Conservation (phyloP, 2,797 vertebrate genomes). For the Remorina albescens region DNA sequence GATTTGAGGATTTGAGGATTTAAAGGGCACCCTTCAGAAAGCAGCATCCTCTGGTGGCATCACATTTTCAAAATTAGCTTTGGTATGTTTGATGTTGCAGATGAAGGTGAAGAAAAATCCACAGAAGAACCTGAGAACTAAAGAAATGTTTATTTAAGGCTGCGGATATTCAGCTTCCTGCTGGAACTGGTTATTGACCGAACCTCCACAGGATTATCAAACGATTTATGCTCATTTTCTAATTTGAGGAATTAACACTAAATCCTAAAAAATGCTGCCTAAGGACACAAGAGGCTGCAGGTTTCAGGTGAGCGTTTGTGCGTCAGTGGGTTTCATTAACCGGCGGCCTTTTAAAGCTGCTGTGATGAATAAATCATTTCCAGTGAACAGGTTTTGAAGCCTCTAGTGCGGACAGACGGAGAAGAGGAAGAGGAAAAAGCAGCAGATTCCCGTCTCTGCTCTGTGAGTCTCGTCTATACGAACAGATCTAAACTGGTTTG, state of each 20-base stretch:
- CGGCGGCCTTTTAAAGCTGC: constrained; percentile 31
- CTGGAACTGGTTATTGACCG: constrained; percentile 7
- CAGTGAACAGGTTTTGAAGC: constrained; percentile 44
- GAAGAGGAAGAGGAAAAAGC: background rate
- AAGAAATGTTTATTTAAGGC: background rate
- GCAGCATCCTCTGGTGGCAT: constrained; percentile 25
- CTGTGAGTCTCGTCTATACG: no score
- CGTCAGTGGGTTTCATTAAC: constrained; percentile 37
- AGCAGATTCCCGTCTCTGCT: no score
- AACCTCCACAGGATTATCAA: constrained; percentile 5
- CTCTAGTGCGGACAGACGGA: constrained; percentile 39
- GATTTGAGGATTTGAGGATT: constrained; percentile 56
- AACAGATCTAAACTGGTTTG: no score
- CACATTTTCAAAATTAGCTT: background rate
- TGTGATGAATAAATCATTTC: constrained; percentile 65
- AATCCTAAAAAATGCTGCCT: constrained; percentile 46
- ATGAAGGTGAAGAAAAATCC: background rate
- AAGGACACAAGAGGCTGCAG: constrained; percentile 21
- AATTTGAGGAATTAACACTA: constrained; percentile 24
- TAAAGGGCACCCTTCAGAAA: constrained; percentile 33
- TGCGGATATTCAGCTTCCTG: background rate
- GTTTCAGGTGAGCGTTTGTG: constrained; percentile 33
- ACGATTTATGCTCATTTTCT: constrained; percentile 13
- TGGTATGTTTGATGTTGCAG: constrained; percentile 17
- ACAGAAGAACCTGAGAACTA: background rate